phyloP scores from a whole-genome alignment of 2,797 vertebrate genomes.

The Picus viridis region DNA sequence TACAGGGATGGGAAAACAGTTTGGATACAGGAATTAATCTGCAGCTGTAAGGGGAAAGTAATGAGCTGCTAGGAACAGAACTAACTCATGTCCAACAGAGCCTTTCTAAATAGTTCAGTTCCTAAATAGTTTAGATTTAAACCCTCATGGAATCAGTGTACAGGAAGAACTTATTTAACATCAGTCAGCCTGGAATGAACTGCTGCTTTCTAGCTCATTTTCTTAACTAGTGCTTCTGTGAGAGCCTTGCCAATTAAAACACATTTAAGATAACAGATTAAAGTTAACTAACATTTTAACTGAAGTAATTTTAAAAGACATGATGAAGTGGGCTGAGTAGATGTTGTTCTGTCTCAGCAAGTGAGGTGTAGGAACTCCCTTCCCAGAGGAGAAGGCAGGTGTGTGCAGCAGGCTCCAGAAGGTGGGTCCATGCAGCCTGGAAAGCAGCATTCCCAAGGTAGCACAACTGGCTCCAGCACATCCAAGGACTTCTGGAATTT shows the following conservation, averaged over 20 bases:
- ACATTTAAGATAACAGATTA: background rate
- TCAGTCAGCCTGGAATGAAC: background rate
- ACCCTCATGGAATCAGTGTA: background rate
- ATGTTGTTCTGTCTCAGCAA: background rate
- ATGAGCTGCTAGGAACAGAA: constrained; percentile 13
- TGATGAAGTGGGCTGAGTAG: background rate
- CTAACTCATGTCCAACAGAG: background rate
- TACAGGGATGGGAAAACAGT: background rate
- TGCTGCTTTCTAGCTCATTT: background rate
- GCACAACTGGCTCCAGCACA: background rate
- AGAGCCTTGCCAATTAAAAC: background rate
- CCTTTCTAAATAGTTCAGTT: constrained; percentile 7
- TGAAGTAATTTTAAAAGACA: background rate
- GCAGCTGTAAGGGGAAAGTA: background rate
- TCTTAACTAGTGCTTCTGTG: background rate
- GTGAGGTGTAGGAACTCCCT: background rate
- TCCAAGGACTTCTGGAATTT: background rate
- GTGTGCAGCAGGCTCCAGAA: background rate
- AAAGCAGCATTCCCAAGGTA: background rate
- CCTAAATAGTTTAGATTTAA: constrained; percentile 29
- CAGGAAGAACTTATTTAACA: background rate
- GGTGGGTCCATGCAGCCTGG: background rate
- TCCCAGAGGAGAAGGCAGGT: background rate
- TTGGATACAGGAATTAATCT: background rate
- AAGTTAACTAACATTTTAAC: background rate